Evolutionary conservation across 2,888 invertebrate genomes (phyloP).

Genomic region (Limnephilus marmoratus): DNA sequence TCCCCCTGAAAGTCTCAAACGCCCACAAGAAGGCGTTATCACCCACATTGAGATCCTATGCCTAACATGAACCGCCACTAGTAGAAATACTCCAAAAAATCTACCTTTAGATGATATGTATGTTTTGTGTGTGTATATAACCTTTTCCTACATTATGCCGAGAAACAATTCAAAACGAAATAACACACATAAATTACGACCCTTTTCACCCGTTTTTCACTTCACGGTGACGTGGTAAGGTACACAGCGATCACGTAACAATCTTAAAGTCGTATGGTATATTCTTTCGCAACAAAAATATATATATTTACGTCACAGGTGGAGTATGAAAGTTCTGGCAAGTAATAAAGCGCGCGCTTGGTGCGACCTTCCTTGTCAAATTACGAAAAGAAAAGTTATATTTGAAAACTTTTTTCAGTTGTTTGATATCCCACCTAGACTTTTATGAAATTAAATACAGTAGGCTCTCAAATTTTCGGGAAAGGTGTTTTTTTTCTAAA

Average conservation of each 20-base stretch:
- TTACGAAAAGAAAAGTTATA: background rate
- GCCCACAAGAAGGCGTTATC: too few species aligned
- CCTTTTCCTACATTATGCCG: background rate
- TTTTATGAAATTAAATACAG: background rate
- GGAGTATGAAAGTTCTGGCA: background rate
- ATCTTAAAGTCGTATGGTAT: background rate
- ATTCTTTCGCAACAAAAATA: background rate
- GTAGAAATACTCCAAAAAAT: background rate
- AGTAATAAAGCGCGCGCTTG: too few species aligned
- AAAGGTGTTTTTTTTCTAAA: background rate
- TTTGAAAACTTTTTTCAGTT: background rate
- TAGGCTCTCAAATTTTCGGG: background rate
- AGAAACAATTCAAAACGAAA: background rate
- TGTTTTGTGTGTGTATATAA: background rate
- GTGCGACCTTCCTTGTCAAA: background rate
- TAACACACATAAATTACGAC: background rate
- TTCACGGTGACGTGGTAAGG: background rate
- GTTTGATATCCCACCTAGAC: background rate
- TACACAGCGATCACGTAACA: background rate
- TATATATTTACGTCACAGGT: background rate
- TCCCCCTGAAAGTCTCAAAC: too few species aligned
- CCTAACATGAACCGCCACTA: too few species aligned
- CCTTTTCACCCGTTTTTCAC: background rate
- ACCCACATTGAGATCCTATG: too few species aligned
- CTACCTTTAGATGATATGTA: background rate